Evolutionary conservation across 2,797 vertebrate genomes (phyloP).

Genomic region (Oreortyx pictus): DNA sequence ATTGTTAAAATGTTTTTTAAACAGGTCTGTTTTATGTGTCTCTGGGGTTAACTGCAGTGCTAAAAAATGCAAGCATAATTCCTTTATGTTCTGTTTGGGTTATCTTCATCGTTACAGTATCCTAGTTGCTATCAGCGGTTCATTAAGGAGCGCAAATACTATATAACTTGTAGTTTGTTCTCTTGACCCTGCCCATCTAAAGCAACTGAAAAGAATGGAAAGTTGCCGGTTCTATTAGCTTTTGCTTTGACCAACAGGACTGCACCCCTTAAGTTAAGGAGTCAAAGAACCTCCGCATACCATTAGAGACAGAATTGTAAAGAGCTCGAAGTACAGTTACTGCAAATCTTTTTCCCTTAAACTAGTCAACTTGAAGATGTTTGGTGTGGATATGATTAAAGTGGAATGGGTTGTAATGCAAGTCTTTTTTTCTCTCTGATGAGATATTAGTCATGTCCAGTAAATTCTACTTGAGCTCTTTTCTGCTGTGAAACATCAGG

Average conservation of each 20-base stretch:
- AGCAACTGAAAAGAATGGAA: background rate
- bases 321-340: conserved; percentile 3
- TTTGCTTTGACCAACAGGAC: background rate
- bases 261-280: background rate
- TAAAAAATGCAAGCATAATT: background rate
- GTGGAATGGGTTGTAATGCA: background rate
- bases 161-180: conserved; percentile 22
- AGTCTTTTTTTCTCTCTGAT: background rate
- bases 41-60: background rate
- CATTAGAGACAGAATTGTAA: conserved; percentile 5
- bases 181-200: conserved; percentile 23
- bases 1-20: background rate
- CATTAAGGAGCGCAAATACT: conserved; percentile 59
- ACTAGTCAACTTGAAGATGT: background rate
- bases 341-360: conserved; percentile 3
- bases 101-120: conserved; percentile 17
- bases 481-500: background rate
- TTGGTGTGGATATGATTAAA: background rate
- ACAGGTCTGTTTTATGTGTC: background rate
- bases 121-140: conserved; percentile 53
- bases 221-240: background rate
- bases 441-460: background rate
- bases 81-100: conserved; percentile 30
- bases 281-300: background rate
- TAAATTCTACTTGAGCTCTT: background rate